Evolutionary conservation across 1,140 invertebrate genomes (phyloP).

Genomic region (Physella acuta): DNA sequence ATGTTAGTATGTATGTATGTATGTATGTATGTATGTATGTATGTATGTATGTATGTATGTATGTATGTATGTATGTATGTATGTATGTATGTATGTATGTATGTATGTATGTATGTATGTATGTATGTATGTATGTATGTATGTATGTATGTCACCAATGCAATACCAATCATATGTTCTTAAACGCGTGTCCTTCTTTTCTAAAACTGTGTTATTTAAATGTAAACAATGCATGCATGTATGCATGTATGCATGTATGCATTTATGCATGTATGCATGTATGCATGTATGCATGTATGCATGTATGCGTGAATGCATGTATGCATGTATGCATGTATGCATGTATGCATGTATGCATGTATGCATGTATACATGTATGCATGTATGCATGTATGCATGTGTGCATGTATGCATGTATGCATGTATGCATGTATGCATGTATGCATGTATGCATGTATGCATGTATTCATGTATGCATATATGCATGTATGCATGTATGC

Average conservation of each 20-base stretch:
- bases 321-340: slow-evolving; percentile 6
- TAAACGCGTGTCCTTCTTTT: no score
- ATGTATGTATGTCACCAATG: slow-evolving; percentile 16
- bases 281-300: slow-evolving; percentile 5
- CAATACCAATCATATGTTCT: no score
- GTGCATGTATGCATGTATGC: background rate
- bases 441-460: slow-evolving; percentile 7
- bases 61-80: slow-evolving; percentile 28
- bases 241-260: slow-evolving; percentile 17
- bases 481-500: background rate
- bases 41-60: slow-evolving; percentile 27
- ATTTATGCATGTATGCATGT: slow-evolving; percentile 18
- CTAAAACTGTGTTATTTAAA: no score
- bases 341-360: slow-evolving; percentile 12
- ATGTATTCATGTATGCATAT: slow-evolving; percentile 1
- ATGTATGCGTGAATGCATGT: slow-evolving; percentile 8
- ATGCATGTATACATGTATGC: slow-evolving; percentile 4
- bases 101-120: slow-evolving; percentile 27
- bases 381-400: slow-evolving; percentile 4
- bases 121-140: slow-evolving; percentile 25
- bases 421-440: background rate
- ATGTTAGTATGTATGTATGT: slow-evolving; percentile 21
- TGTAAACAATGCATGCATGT: no score
- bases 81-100: slow-evolving; percentile 27
- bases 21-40: slow-evolving; percentile 27